Base-by-base conservation (phyloP, 2,797 vertebrate genomes). In the Centropyge bicolor region DNA sequence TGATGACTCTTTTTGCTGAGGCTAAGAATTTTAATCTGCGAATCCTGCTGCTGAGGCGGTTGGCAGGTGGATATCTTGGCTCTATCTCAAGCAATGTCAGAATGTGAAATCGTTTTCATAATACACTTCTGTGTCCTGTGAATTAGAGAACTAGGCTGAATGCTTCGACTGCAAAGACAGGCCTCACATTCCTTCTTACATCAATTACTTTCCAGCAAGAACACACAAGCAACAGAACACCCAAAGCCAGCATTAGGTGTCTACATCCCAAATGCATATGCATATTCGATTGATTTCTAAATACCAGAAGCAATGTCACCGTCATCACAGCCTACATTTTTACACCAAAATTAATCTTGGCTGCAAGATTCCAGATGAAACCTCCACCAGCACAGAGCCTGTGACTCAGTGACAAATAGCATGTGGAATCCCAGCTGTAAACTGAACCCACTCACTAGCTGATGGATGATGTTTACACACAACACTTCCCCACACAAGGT, bases 381-480 rank as follows among this genome's bases (percentile, higher is more conserved):
- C 12, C 22, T 20, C 38, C 48, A 52, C 56, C 78, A 79, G 24
- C 49, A 48, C 57, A 36, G 67, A 75, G 27, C 38, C 38, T 5
- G 8, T 78, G 76, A 80, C 49, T 77, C 57, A 84, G 56, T 57
- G 60, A 67, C 61, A 70, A 51, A 79, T 2, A 61, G 48, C 62
- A 78, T 22, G 54, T 60, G 67, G 35, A 54, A 40, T 61, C 48
- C 48, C 20, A 81, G 71, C 49, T 52, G 76, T 20, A 57, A 45
- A 54, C 13, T 55, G 49, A 84, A 63, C 52, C 80, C 76, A 66
- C 69, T 70, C 71, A 60, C 52, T 40, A 7, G 54, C 59, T 70
- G 66, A 78, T 52, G 41, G 67, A 78, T 62, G 61, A 35, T 79
- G 75, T 81, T 84, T 70, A 84, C 72, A 84, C 75, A 77, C 65